These are phyloP conservation scores for Cladorhizidae sp. DNA, from an alignment of 37 sponge, comb jelly and placozoan species.

Conservation along the genomic window DNA sequence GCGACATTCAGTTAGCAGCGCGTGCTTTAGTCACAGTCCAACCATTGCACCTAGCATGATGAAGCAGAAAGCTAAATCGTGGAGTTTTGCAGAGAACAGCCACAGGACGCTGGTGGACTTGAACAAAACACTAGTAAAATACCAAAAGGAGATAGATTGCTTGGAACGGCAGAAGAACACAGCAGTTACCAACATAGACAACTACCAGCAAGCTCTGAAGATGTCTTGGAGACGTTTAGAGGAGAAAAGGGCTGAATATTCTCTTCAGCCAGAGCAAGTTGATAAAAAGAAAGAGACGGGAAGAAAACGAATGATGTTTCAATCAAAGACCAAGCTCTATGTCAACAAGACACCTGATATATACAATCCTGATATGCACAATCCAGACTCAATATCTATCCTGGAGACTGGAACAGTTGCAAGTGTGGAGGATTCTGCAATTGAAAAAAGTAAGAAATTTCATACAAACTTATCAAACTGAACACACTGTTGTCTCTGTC, in stretches of 20 bases:
- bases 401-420: no score
- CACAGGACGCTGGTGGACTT: conserved; percentile 33
- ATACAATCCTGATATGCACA: conserved; percentile 20
- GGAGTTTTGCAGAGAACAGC: conserved; percentile 29
- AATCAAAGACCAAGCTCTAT: conserved; percentile 33
- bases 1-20: no score
- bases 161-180: conserved; percentile 58
- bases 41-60: no score
- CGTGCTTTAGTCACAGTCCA: no score
- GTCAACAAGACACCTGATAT: conserved; percentile 34
- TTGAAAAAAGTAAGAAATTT: no score
- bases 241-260: conserved; percentile 15
- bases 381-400: no score
- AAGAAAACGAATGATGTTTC: conserved; percentile 9
- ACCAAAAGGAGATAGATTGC: conserved; percentile 46
- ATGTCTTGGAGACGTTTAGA: conserved; percentile 63
- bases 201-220: conserved; percentile 66
- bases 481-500: no score
- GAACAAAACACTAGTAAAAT: conserved; percentile 31
- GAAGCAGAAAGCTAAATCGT: no score
- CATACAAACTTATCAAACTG: no score
- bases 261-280: neutral
- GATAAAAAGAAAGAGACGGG: neutral
- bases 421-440: no score
- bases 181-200: conserved; percentile 52